phyloP scores from a whole-genome alignment of 2,888 invertebrate species.

The Nephrocerus scutellatus region DNA sequence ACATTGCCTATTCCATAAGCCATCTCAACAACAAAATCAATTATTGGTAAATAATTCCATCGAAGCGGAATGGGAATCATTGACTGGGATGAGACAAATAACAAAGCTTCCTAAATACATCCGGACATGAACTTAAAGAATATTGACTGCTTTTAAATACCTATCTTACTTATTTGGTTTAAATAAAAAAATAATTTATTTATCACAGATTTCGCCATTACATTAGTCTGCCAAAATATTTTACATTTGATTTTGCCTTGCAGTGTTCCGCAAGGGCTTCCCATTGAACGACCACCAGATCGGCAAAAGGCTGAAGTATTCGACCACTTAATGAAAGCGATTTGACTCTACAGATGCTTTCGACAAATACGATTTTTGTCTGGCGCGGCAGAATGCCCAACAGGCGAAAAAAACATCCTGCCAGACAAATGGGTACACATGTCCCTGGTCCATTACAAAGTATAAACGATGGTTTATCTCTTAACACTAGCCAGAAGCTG shows the following conservation, averaged over 20 bases:
- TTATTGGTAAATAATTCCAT: too few relatives aligned
- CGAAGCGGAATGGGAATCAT: too few relatives aligned
- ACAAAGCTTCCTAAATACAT: too few relatives aligned
- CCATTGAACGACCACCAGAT: conserved; percentile 92
- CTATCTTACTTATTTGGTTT: conserved; percentile 2
- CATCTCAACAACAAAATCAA: too few relatives aligned
- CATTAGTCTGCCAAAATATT: conserved; percentile 70
- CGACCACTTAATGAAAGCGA: conserved; percentile 83
- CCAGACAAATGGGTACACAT: conserved; percentile 82
- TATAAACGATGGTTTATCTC: conserved; percentile 69
- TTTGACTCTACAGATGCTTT: conserved; percentile 90
- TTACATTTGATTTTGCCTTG: conserved; percentile 48
- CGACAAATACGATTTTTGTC: conserved; percentile 79
- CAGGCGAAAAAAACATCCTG: conserved; percentile 67
- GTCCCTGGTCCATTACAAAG: conserved; percentile 96
- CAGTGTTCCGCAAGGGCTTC: conserved; percentile 54
- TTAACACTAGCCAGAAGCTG: conserved; percentile 62
- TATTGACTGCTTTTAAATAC: too few relatives aligned
- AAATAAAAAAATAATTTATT: background rate
- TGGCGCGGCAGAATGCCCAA: conserved; percentile 54
- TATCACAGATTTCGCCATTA: too few relatives aligned
- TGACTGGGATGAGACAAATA: too few relatives aligned
- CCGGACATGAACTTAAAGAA: too few relatives aligned
- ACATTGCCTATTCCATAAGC: too few relatives aligned
- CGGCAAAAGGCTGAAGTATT: conserved; percentile 74